Evolutionary conservation across 1,140 invertebrate genomes (phyloP), one percentile per base, ranked within the genome.

Genomic region (Drosophila nigrodunni): DNA sequence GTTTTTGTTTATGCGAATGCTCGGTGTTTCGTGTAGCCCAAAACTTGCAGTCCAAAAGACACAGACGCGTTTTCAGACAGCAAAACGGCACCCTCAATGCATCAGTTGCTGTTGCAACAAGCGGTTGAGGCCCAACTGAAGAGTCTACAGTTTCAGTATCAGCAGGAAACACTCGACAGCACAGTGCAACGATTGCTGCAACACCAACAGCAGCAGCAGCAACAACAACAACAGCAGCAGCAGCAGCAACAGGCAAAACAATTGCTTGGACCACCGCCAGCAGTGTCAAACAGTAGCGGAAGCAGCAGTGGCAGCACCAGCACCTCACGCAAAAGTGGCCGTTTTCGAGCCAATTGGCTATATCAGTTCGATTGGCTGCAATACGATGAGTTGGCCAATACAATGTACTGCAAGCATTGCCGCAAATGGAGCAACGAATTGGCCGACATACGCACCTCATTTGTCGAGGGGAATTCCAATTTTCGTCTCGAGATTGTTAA

Each of bases 401-500:
- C 94, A 37, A 96, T 96, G 95, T 96, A 93, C 88, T 96, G 95
- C 83, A 95, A 94, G 77, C 95, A 94, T 69, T 96, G 95, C 82
- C 93, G 95, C 67, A 95, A 95, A 78, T 96, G 95, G 95, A 95
- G 95, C 65, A 93, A 94, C 39, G 94, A 94, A 9, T 93, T 96
- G 64, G 95, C 95, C 11, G 95, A 95, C 60, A 95, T 95, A 82
- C 94, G 95, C 58, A 96, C 95, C 18, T 96, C 95, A 2, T 96
- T 96, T 79, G 95, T 95, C 3, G 94, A 95, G 74, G 95, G 95
- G n/a, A 96, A 95, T 80, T 94, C 94, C 34, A 96, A 96, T 90
- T 96, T 96, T 92, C 93, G 95, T 61, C 92, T 96, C 37, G 95
- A 96, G 93, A 96, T 96, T 78, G 94, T 96, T 18, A 96, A 96